Conservation (phyloP, 2,113 vertebrate genomes). For the Copsychus sechellarum region DNA sequence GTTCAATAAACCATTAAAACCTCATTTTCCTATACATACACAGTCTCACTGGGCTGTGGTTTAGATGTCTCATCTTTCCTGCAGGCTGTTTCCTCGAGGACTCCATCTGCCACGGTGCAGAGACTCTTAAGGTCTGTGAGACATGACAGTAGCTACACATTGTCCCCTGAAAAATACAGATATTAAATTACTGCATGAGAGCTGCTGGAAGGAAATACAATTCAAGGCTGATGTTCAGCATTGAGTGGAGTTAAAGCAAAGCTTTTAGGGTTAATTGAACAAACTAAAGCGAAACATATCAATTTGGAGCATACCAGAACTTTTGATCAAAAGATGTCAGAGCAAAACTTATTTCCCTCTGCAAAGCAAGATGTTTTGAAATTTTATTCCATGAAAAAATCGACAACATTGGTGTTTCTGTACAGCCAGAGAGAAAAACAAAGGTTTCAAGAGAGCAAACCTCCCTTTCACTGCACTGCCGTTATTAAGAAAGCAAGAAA, state of each 20-base stretch:
- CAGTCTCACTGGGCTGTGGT: not conserved
- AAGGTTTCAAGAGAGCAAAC: not conserved
- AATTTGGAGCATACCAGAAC: not conserved
- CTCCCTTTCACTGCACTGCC: not conserved
- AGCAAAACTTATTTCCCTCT: not conserved
- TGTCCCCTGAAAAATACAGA: not conserved
- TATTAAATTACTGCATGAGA: not conserved
- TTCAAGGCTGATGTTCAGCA: not conserved
- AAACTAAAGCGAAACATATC: not conserved
- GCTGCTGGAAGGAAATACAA: not conserved
- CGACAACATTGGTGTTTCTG: not conserved
- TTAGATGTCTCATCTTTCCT: slow-evolving; percentile 21
- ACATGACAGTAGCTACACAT: not conserved
- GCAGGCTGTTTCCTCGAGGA: not conserved
- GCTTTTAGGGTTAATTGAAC: not conserved
- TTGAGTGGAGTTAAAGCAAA: not conserved
- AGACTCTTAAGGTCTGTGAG: not conserved
- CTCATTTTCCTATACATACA: slow-evolving; percentile 9
- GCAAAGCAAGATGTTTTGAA: not conserved
- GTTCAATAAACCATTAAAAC: slow-evolving; percentile 54
- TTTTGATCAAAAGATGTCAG: not conserved
- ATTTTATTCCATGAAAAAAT: not conserved
- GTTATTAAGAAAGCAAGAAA: not conserved
- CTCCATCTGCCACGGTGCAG: not conserved
- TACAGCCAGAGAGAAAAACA: not conserved